Evolutionary conservation across 2,797 vertebrate species (phyloP).

Genomic region (Cercopithecus neglectus): DNA sequence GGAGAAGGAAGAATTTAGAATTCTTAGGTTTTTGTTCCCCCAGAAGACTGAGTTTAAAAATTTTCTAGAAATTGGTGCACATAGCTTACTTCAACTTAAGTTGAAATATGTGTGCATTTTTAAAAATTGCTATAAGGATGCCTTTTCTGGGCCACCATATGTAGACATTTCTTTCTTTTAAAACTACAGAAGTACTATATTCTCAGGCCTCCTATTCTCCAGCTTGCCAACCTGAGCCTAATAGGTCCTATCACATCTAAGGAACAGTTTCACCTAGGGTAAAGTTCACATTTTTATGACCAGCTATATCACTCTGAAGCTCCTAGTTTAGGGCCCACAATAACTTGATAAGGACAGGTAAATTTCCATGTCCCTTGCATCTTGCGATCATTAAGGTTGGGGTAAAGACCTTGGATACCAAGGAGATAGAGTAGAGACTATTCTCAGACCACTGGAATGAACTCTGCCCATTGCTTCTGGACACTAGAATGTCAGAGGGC

Average conservation of each 20-base stretch:
- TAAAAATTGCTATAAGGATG: neutral
- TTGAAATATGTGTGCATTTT: neutral
- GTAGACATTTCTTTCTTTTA: neutral
- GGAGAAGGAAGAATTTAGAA: neutral
- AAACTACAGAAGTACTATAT: neutral
- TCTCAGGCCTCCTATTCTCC: neutral
- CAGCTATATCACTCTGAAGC: neutral
- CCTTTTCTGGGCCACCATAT: neutral
- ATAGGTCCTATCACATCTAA: neutral
- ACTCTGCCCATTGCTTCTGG: neutral
- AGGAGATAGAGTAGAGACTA: neutral
- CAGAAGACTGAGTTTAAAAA: neutral
- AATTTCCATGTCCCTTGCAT: neutral
- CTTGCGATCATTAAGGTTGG: neutral
- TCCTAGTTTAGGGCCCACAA: neutral
- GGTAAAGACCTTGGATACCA: neutral
- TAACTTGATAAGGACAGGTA: neutral
- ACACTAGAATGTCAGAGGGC: neutral
- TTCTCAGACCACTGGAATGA: neutral
- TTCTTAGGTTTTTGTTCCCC: neutral
- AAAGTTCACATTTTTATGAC: neutral
- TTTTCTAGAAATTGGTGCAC: neutral
- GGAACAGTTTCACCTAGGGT: neutral
- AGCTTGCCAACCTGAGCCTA: neutral
- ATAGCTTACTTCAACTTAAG: neutral